Evolutionary conservation across 2,797 vertebrate species (phyloP), one percentile per base, ranked within the genome.

Genomic region (Argya squamiceps): DNA sequence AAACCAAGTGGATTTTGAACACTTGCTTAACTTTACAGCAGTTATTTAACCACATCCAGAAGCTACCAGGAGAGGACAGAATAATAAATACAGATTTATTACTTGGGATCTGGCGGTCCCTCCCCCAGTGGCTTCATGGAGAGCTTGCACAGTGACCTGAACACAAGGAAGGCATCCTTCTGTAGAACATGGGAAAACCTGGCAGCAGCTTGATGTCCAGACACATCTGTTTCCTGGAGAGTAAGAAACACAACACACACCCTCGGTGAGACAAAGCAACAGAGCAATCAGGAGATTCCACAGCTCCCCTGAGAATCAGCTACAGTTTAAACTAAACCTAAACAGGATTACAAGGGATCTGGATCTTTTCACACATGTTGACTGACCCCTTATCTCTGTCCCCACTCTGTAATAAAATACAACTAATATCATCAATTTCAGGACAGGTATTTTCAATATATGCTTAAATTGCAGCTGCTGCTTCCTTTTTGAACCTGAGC

Each of bases 41-140:
- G 37, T 19, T 77, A 64, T 34, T 63, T 49, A 81, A 63, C 46
- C 5, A 2, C 17, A 37, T 55, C 44, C 63, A 69, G 91, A 86
- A 93, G 69, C 44, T 81, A 27, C 71, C 50, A 50, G 36, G 74
- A 78, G 9, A 84, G 37, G 17, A 62, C 13, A 95, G 50, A 12
- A 15, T 3, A 89, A 62, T 10, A 84, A 90, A 71, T 7, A 44
- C 10, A 65, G 36, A 41, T 93, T 81, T 30, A 84, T 98, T 97
- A 99, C 99, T 99, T 99, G 94, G 99, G 99, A 97, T 99, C 99
- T 41, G 99, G 99, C 30, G 99, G 99, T 55, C 99, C 99, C 63
- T 99, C 99, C 32, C 99, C 99, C 8, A 99, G 98, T 0, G 99
- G 99, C 52, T 99, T 99, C 99, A 99, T 99, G 79, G 99, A 99